Conservation (phyloP, 2,888 invertebrate species). For the Scotopteryx bipunctaria region DNA sequence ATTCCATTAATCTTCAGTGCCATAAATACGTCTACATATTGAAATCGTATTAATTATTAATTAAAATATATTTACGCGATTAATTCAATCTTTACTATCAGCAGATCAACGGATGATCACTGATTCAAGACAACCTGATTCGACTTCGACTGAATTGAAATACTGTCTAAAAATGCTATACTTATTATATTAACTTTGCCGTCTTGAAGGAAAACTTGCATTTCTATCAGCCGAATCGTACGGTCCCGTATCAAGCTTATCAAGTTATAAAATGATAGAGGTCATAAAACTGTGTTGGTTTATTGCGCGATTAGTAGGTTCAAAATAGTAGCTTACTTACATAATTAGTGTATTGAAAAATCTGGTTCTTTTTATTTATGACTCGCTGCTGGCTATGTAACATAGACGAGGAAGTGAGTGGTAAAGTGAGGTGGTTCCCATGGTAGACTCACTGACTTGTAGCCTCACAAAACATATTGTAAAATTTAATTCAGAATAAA, state of each 20-base stretch:
- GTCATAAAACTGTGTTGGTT: slow-evolving; percentile 33
- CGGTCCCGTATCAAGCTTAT: not conserved
- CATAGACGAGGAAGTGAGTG: no score
- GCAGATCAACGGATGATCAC: slow-evolving; percentile 19
- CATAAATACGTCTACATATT: slow-evolving; percentile 24
- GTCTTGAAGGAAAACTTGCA: no score
- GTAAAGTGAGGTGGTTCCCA: no score
- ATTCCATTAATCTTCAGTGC: slow-evolving; percentile 7
- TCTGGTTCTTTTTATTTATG: not conserved
- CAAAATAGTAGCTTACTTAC: slow-evolving; percentile 24
- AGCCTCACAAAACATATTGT: no score
- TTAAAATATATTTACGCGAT: slow-evolving; percentile 43
- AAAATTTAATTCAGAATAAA: no score
- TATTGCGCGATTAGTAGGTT: slow-evolving; percentile 35
- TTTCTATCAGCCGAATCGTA: slow-evolving; percentile 1
- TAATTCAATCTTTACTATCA: slow-evolving; percentile 40
- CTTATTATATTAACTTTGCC: no score
- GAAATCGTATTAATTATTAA: slow-evolving; percentile 41
- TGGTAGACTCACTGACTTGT: no score
- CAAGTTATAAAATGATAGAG: slow-evolving; percentile 12
- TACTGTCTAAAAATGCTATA: no score
- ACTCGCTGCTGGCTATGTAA: not conserved
- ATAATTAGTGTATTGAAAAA: slow-evolving; percentile 22
- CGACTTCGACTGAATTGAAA: not conserved
- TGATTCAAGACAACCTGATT: not conserved